Conservation (phyloP, 2,113 vertebrate genomes). For the Asarcornis scutulata region DNA sequence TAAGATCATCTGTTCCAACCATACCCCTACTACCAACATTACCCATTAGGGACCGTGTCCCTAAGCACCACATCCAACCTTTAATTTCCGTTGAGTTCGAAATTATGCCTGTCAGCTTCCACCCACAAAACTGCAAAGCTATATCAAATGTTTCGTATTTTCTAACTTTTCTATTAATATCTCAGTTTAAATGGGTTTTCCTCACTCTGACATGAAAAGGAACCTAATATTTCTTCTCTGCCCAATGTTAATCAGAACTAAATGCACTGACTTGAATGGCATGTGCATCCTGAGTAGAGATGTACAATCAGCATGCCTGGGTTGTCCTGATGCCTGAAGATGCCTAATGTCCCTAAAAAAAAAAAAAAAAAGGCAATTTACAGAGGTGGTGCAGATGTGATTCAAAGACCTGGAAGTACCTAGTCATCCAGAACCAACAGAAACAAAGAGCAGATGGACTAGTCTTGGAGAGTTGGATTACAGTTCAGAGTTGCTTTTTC, state of each 20-base stretch:
- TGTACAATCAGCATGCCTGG: not conserved
- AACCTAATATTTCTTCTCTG: not conserved
- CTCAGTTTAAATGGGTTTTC: not conserved
- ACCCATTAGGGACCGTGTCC: no score
- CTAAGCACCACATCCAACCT: no score
- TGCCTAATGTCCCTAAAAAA: not conserved
- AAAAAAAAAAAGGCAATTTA: not conserved
- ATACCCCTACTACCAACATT: no score
- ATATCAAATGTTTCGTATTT: not conserved
- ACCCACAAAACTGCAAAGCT: not conserved
- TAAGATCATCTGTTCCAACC: no score
- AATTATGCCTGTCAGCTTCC: not conserved
- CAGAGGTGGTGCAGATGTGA: not conserved
- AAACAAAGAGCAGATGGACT: not conserved
- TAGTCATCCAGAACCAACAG: not conserved
- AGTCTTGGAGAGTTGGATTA: not conserved
- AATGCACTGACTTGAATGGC: not conserved
- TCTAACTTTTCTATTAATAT: not conserved
- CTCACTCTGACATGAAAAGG: not conserved
- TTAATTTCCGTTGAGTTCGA: not conserved
- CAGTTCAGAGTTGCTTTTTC: not conserved
- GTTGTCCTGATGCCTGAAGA: not conserved
- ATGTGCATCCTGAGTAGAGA: not conserved
- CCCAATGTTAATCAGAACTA: not conserved
- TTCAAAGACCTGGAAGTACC: not conserved